Base-by-base conservation (phyloP, 2,113 vertebrate genomes). In the Rhinolophus ferrumequinum region DNA sequence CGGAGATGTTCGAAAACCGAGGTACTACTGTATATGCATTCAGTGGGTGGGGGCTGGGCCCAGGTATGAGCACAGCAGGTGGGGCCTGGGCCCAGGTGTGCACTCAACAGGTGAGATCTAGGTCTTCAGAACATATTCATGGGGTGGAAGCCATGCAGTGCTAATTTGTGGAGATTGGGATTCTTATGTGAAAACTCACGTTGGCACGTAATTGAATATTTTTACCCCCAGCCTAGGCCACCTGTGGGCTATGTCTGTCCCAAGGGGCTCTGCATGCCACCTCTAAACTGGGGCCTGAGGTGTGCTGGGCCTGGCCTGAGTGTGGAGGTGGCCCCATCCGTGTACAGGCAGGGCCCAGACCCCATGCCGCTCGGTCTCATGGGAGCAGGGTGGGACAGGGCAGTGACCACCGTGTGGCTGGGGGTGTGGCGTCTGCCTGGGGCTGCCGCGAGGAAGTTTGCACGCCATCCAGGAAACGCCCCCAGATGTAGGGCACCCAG, bases 341-440 rank as follows among this genome's bases (percentile, higher is more conserved):
- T 1, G 0, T 2, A 52, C 77, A 35, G 5, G 16, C n/a, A 3
- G 67, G 62, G 50, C 24, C 5, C 12, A 41, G 1, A 21, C 11
- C 82, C 50, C 91, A 1, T 0, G 1, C 47, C 12, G 3, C 1
- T 7, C 2, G 9, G 35, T 30, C 60, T 47, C 30, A 5, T 28
- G 5, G 62, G 4, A 41, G 62, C 1, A 16, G 35, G 62, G 8
- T 7, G 60, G 83, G 14, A 54, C 38, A 26, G n/a, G 16, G 47
- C 6, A 7, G 56, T 16, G 22, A 13, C 52, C 38, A 6, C 8
- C 9, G 6, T 33, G 5, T 41, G 47, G 75, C 88, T 54, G 50
- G 62, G 50, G 35, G 19, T 28, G 0, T 19, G 1, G 60, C 6
- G 4, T 26, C 58, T 16, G 47, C 30, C 58, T 41, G n/a, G 47